Evolutionary conservation across 2,113 vertebrate species (phyloP), one percentile per base, ranked within the genome.

Genomic region (Phycodurus eques): DNA sequence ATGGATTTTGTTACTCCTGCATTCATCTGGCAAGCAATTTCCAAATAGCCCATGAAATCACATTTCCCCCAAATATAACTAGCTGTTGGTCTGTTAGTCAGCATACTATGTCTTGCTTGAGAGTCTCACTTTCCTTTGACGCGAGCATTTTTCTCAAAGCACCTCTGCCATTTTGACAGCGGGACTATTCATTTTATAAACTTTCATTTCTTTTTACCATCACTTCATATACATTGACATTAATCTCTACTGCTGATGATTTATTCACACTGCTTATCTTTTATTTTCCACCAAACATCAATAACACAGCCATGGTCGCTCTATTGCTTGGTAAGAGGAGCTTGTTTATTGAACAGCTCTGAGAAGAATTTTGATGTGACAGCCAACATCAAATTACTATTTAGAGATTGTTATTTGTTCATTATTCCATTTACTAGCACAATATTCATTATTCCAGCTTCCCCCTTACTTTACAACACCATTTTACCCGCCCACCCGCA

Each of bases 1-100:
- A 51, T 51, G 49, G 69, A 77, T 75, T 81, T 73, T 86, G 80
- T 86, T 84, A 75, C 79, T 78, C 27, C 1, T 75, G 80, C 81
- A 85, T 53, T 78, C 80, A 79, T 80, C 66, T 67, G 73, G 84
- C 72, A 60, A 83, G 77, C 76, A 73, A 60, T 79, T 80, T 63
- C 66, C n/a, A 39, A 75, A 73, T 67, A 22, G 39, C 4, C 2
- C 39, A 17, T 22, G 39, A 9, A 44, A 64, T 64, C 39, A 51
- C 6, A 11, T 9, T 9, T 10, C 1, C 60, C 59, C 33, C 33
- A 20, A 63, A 72, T 74, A 61, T 70, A 49, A 76, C 61, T 53
- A 33, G 42, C 63, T 64, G 62, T 57, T 74, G 61, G 33, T 73
- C 35, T 74, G 66, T 78, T 39, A 46, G 51, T 42, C 22, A 17